A percentile compares a stretch with the other conserved stretches of the same genome.
phyloP scores from a whole-genome alignment of 2,797 vertebrate genomes.

The Acanthiza pusilla region DNA sequence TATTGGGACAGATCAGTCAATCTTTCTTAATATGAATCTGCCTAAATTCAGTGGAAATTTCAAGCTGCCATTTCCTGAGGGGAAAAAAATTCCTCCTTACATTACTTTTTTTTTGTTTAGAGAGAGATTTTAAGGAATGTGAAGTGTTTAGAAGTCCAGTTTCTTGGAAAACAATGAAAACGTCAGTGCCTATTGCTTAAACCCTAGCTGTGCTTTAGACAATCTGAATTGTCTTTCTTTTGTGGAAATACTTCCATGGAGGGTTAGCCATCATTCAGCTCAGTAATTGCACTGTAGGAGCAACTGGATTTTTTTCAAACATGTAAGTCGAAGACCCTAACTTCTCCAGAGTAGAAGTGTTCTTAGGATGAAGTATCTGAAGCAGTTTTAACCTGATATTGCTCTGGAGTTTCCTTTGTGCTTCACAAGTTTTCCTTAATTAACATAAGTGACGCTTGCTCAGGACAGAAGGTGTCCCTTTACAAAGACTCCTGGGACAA shows the following conservation, averaged over 20 bases:
- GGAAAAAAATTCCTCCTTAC: neutral
- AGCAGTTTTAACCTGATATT: neutral
- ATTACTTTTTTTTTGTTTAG: neutral
- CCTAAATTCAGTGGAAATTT: neutral
- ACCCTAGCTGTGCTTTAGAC: neutral
- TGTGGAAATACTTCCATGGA: neutral
- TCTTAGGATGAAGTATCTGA: neutral
- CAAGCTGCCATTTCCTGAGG: neutral
- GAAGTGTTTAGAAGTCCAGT: neutral
- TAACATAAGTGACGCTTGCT: constrained; percentile 11
- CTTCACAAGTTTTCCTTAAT: constrained; percentile 54
- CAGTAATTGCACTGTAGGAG: neutral
- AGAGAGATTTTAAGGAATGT: neutral
- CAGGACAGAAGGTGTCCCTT: constrained; percentile 18
- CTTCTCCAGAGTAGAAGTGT: neutral
- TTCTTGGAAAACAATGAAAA: neutral
- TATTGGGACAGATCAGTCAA: neutral
- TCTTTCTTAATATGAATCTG: neutral
- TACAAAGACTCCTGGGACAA: constrained; percentile 18
- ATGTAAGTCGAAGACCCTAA: neutral
- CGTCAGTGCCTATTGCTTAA: neutral
- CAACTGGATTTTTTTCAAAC: neutral
- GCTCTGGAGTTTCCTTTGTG: neutral
- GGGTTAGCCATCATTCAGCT: neutral
- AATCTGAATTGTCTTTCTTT: neutral